Conservation (phyloP, 2,113 vertebrate species). For the Paraplagusia blochii region DNA sequence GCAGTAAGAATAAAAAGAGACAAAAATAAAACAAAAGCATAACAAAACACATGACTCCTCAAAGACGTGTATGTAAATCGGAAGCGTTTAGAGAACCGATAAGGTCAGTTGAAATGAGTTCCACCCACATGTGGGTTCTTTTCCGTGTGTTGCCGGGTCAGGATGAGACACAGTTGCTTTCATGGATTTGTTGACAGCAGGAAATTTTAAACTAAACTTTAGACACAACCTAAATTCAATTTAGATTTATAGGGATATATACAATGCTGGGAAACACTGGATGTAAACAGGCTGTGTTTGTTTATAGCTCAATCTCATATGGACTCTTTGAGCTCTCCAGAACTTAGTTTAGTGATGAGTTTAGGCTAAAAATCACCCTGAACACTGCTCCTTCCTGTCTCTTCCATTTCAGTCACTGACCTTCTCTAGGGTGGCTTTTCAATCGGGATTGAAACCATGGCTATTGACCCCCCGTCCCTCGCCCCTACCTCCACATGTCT, state of each 20-base stretch:
- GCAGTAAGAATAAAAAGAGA: too few relatives aligned
- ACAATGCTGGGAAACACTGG: neutral
- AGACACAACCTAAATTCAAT: too few relatives aligned
- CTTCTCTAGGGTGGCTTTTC: constrained; percentile 39
- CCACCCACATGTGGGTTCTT: neutral
- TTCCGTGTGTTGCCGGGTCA: too few relatives aligned
- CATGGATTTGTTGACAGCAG: neutral
- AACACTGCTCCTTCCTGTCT: constrained; percentile 14
- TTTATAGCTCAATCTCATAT: constrained; percentile 13
- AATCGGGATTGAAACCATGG: constrained; percentile 67
- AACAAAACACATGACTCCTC: too few relatives aligned
- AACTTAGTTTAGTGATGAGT: constrained; percentile 18
- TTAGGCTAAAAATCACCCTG: constrained; percentile 26
- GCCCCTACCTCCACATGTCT: constrained; percentile 31
- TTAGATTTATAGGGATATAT: neutral
- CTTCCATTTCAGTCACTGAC: constrained; percentile 12
- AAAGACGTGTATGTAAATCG: too few relatives aligned
- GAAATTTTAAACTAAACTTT: neutral
- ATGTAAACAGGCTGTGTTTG: constrained; percentile 14
- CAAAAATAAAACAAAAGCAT: too few relatives aligned
- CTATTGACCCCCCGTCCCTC: constrained; percentile 27
- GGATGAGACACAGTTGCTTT: too few relatives aligned
- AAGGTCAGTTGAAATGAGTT: too few relatives aligned
- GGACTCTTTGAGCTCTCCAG: neutral
- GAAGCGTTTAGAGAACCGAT: too few relatives aligned